Base-by-base conservation (phyloP, 2,113 vertebrate species). In the Candoia aspera region DNA sequence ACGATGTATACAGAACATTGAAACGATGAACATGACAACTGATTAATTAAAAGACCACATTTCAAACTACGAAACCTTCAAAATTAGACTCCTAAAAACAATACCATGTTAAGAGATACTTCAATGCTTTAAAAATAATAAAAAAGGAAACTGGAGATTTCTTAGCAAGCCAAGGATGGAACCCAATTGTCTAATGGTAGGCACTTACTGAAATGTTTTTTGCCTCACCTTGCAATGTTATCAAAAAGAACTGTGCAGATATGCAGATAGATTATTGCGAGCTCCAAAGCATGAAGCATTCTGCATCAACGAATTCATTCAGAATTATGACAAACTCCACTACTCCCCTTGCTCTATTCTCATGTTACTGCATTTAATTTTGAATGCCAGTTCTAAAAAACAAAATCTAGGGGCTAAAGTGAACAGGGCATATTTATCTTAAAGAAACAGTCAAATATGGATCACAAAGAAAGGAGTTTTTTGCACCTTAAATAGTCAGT, bases 301-400 rank as follows among this genome's bases (percentile, higher is more conserved):
- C 84, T 33, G 83, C 88, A 91, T 21, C 92, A 23, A 90, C 90
- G 93, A 88, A 84, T 9, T 90, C 92, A 68, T 54, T 90, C 64
- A 54, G 86, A 87, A 42, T 73, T 87, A 87, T 23, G 33, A 60
- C 83, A 58, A 84, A 53, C 83, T 58, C 68, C 11, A 9, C 92
- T 42, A 55, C 55, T 29, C 60, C 12, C 84, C 68, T 94, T 89
- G 68, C 91, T 86, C 21, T 84, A 33, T 26, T 59, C 2, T 90
- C 91, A 12, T 42, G 89, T 83, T 55, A 37, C 60, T 23, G 49
- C 19, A 87, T 87, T 58, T 84, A 93, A 57, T 60, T 73, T 87
- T 94, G 90, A 88, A 87, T 58, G 85, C 2, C 59, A 59, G 0
- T 88, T 55, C 83, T 37, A 54, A 53, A 68, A 94, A 87, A 2